Evolutionary conservation across 2,888 invertebrate species (phyloP), one percentile per base, ranked within the genome.

Genomic region (Lottia scabra): DNA sequence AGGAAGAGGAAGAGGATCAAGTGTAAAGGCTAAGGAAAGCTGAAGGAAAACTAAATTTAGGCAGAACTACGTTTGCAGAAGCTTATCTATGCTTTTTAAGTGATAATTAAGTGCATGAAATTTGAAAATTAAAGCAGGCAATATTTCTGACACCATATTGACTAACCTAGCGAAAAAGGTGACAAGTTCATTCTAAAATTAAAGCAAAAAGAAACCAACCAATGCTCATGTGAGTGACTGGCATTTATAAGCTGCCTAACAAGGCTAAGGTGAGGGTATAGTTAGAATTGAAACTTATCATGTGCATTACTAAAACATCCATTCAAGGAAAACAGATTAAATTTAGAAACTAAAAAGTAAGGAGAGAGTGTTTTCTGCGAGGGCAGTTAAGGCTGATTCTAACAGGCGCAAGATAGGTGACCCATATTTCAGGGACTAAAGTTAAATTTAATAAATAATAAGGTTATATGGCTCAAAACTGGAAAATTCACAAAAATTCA

Each of bases 221-320:
- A 56, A 56, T 56, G 56, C 56, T 56, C 56, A 56, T 23, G 56
- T 56, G 23, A 23, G 56, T 19, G 15, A 56, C 64, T 65, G 30
- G 71, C 67, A 67, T 67, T 71, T 71, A 71, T 64, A 46, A 38
- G 48, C 71, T 45, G 64, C 64, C 45, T 46, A 38, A 38, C 65
- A 71, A 71, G 67, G 67, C 71, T 67, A 10, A 38, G 38, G 38
- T 67, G 38, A 38, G 38, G 38, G 38, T 38, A 38, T 10, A 38
- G 38, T 38, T 38, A 38, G 38, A 38, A 10, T 38, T 38, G 10
- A 1, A 38, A 38, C 10, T 38, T 38, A 38, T 38, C 38, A 10
- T 38, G 38, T 38, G 38, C 38, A 38, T 12, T 56, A 56, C 56
- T 56, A 56, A 23, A 13, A 23, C 23, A 56, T 12, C 23, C 56